Evolutionary conservation across 2,888 invertebrate genomes (phyloP).

Genomic region (Mimas tiliae): DNA sequence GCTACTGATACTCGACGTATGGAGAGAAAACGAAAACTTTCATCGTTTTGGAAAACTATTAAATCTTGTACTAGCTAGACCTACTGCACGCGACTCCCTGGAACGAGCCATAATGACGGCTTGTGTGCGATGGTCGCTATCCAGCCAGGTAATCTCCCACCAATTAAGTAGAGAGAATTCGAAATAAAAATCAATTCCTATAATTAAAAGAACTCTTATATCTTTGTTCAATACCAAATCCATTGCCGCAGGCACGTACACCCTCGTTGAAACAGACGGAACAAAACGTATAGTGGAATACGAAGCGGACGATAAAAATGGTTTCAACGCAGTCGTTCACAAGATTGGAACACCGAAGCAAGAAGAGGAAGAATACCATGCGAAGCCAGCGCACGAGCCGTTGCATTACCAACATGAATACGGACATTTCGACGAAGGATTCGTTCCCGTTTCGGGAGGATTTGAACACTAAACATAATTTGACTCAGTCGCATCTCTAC

Average conservation of each 20-base stretch:
- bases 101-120: no score
- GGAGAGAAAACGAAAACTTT: no score
- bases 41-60: no score
- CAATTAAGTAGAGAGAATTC: no score
- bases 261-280: conserved; percentile 83
- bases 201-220: no score
- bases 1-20: no score
- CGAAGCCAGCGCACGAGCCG: conserved; percentile 49
- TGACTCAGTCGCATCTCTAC: not conserved
- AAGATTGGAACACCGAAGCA: conserved; percentile 77
- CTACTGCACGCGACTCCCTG: no score
- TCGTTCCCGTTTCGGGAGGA: conserved; percentile 61
- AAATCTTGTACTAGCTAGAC: no score
- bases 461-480: conserved; percentile 54
- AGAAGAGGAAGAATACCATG: conserved; percentile 46
- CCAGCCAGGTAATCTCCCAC: no score
- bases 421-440: conserved; percentile 63
- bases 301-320: conserved; percentile 85
- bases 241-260: conserved; percentile 77
- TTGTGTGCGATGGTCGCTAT: no score
- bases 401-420: conserved; percentile 58
- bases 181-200: no score
- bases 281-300: conserved; percentile 85
- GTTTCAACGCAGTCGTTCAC: conserved; percentile 85
- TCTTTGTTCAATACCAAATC: not conserved